These are phyloP conservation scores for Drosophila pseudotakahashii DNA, from an alignment of 2,888 invertebrate species.

Conservation along the genomic window DNA sequence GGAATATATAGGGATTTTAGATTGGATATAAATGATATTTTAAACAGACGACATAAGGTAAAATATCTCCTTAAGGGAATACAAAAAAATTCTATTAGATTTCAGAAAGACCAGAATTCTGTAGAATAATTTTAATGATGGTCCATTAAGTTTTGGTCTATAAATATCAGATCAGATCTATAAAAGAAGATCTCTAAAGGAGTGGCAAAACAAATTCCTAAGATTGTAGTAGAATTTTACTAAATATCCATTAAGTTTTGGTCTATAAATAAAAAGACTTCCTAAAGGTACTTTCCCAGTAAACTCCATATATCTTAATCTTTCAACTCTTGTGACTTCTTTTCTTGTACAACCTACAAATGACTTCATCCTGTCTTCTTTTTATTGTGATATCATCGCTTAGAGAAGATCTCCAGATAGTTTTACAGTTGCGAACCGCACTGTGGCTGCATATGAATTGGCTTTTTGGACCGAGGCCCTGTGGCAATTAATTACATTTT, in stretches of 20 bases:
- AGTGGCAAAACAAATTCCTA: too few relatives aligned
- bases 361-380: slow-evolving; percentile 13
- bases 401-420: slow-evolving; percentile 6
- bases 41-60: too few relatives aligned
- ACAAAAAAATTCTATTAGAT: too few relatives aligned
- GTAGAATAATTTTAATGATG: too few relatives aligned
- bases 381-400: slow-evolving; percentile 15
- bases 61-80: too few relatives aligned
- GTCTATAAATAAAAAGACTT: not conserved
- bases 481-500: slow-evolving; percentile 76
- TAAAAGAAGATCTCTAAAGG: too few relatives aligned
- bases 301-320: not conserved
- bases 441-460: slow-evolving; percentile 39
- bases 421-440: slow-evolving; percentile 35
- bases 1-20: not conserved
- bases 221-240: too few relatives aligned
- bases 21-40: not conserved
- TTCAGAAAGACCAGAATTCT: not conserved
- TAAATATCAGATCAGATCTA: not conserved
- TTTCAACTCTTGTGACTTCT: slow-evolving; percentile 1
- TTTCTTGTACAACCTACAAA: not conserved
- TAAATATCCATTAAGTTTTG: not conserved
- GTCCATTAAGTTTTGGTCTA: not conserved
- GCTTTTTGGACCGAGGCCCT: slow-evolving; percentile 24
- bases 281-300: not conserved